Evolutionary conservation across 2,888 invertebrate genomes (phyloP), one percentile per base, ranked within the genome.

Genomic region (Melanotus villosus): DNA sequence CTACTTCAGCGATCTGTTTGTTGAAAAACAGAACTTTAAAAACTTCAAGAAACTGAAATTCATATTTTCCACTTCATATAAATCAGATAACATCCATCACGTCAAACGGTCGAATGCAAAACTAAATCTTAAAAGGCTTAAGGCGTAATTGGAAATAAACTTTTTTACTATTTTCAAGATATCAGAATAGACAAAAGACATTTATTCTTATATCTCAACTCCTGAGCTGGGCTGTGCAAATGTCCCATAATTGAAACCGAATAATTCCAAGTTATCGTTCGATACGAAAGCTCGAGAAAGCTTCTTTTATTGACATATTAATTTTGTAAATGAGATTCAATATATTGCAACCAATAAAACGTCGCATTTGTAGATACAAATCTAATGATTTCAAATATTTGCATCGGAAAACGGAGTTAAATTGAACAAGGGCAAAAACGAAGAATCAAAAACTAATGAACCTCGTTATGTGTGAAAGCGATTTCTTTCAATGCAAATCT

Each of bases 161-260:
- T n/a, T 3, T 43, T 19, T 41, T 19, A 7, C 7, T 19, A 19
- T 43, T 43, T 16, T 19, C 19, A 19, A 10, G 16, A 10, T 9
- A 43, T 43, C 43, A 10, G 10, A 19, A 9, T 19, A 43, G 43
- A 43, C 19, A 43, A 43, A 43, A 19, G 43, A 19, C 19, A 43
- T 43, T 43, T 43, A 18, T 43, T 19, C 43, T 7, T 7, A 43
- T 43, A 43, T 43, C 19, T 19, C 19, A 19, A 1, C 43, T 43
- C 10, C n/a, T n/a, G n/a, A n/a, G n/a, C 4, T 10, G n/a, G 43
- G 18, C 43, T 43, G 18, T 43, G 43, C 43, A 43, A 43, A 43
- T 19, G 19, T 43, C 43, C 43, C 19, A 43, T 43, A 43, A 43
- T 43, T 43, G 18, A 19, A 43, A 43, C 19, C 19, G 43, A n/a